phyloP scores from a whole-genome alignment of 2,888 invertebrate species.

The Empis livida region DNA sequence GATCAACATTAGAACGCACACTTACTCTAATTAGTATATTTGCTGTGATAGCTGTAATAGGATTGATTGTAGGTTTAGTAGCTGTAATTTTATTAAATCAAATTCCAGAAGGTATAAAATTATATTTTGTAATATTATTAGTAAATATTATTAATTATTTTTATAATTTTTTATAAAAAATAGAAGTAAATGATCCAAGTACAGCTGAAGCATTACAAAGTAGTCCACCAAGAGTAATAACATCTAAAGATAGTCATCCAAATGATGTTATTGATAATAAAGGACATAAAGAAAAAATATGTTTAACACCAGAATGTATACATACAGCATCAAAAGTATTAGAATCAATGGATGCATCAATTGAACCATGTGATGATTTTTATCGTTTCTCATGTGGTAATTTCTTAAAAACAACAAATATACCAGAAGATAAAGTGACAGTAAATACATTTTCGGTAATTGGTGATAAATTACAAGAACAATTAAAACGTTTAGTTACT shows the following conservation, averaged over 20 bases:
- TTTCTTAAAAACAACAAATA: conserved; percentile 51
- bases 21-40: conserved; percentile 47
- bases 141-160: background rate
- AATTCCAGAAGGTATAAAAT: conserved; percentile 22
- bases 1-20: conserved; percentile 58
- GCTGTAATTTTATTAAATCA: conserved; percentile 37
- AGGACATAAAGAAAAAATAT: conserved; percentile 38
- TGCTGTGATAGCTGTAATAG: conserved; percentile 45
- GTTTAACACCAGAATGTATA: conserved; percentile 65
- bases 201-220: conserved; percentile 23
- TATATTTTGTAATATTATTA: background rate
- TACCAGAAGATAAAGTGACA: conserved; percentile 52
- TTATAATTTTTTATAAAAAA: background rate
- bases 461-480: conserved; percentile 35
- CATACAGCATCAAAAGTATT: conserved; percentile 56
- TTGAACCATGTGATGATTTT: conserved; percentile 67
- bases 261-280: conserved; percentile 20
- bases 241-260: conserved; percentile 14
- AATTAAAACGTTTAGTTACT: conserved; percentile 32
- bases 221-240: conserved; percentile 13
- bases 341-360: conserved; percentile 48
- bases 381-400: conserved; percentile 63
- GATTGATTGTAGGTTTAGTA: conserved; percentile 48
- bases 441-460: conserved; percentile 36
- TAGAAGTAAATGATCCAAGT: conserved; percentile 19